phyloP scores from a whole-genome alignment of 2,113 vertebrate genomes.

The Sprattus sprattus region DNA sequence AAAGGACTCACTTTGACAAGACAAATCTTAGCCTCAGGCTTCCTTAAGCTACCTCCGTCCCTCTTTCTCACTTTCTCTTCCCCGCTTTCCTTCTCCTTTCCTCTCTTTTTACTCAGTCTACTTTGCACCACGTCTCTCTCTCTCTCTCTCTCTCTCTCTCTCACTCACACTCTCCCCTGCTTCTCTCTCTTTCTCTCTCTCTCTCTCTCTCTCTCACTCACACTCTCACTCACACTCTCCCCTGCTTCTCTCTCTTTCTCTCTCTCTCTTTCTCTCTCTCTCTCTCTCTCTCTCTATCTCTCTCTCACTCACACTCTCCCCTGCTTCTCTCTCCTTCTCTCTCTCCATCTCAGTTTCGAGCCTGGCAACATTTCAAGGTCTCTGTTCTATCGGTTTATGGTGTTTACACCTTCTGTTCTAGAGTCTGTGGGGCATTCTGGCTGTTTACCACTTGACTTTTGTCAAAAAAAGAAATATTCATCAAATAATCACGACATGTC shows the following conservation, averaged over 20 bases:
- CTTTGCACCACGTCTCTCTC: constrained; percentile 14
- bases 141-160: constrained; percentile 26
- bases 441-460: background rate
- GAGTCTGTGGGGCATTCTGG: constrained; percentile 45
- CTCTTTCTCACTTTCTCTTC: background rate
- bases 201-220: constrained; percentile 28
- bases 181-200: constrained; percentile 19
- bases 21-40: constrained; percentile 59
- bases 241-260: constrained; percentile 10
- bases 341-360: constrained; percentile 45
- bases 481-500: background rate
- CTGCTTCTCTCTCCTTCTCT: constrained; percentile 11
- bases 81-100: constrained; percentile 41
- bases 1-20: constrained; percentile 71
- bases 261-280: constrained; percentile 5
- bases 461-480: constrained; percentile 12
- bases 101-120: constrained; percentile 32
- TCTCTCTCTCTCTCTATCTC: constrained; percentile 23
- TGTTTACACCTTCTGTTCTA: constrained; percentile 52
- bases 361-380: constrained; percentile 56
- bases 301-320: constrained; percentile 22
- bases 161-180: constrained; percentile 15
- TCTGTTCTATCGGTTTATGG: constrained; percentile 67
- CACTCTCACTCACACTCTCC: constrained; percentile 38
- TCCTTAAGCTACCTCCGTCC: constrained; percentile 25